A percentile compares a stretch with the other conserved stretches of the same genome.
Conservation (phyloP, 2,113 vertebrate genomes). For the Percina caprodes region DNA sequence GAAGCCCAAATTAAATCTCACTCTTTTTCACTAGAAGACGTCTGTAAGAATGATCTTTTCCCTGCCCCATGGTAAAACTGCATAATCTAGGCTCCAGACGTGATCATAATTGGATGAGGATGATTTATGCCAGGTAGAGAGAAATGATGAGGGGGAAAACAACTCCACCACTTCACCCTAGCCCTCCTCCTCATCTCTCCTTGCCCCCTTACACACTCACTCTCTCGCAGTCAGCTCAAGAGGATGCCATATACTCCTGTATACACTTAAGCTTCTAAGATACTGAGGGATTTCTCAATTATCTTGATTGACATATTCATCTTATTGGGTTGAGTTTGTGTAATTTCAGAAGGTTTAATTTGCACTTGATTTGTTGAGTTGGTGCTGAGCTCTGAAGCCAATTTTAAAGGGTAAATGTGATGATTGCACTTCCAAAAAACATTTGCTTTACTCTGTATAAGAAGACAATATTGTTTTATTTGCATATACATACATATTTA, state of each 20-base stretch:
- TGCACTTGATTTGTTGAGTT: conserved; percentile 32
- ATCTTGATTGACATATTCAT: conserved; percentile 63
- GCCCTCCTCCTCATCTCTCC: not conserved
- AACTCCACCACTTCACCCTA: conserved; percentile 13
- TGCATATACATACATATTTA: too few relatives aligned
- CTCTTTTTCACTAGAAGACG: conserved; percentile 63
- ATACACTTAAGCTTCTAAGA: conserved; percentile 28
- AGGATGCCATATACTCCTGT: conserved; percentile 25
- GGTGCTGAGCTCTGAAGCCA: conserved; percentile 1
- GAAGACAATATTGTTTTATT: not conserved
- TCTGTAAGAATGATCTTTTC: conserved; percentile 60
- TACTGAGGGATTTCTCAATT: conserved; percentile 31
- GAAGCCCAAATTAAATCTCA: conserved; percentile 71
- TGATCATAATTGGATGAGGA: conserved; percentile 79
- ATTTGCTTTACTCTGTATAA: not conserved
- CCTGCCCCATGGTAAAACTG: conserved; percentile 53
- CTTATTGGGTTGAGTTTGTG: conserved; percentile 38
- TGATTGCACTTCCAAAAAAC: conserved; percentile 13
- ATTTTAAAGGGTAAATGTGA: conserved; percentile 23
- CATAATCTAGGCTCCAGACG: conserved; percentile 72
- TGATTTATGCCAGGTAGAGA: conserved; percentile 74
- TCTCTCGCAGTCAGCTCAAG: conserved; percentile 4
- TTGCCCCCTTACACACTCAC: not conserved
- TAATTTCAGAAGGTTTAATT: conserved; percentile 35
- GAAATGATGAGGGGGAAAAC: conserved; percentile 59